phyloP scores from a whole-genome alignment of 1,140 invertebrate species.

The Samia ricini region DNA sequence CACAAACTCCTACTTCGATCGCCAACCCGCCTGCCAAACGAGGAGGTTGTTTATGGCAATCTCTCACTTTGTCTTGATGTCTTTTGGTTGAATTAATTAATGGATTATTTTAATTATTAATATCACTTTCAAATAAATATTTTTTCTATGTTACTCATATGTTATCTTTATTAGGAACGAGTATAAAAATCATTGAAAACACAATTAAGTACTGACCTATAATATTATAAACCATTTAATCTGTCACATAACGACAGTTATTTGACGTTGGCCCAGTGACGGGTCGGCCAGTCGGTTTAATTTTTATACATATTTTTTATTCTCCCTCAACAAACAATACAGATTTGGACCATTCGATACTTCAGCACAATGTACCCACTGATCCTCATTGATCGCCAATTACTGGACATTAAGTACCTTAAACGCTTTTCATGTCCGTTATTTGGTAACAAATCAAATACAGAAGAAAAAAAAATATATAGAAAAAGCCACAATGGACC shows the following conservation, averaged over 20 bases:
- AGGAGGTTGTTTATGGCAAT: too few relatives aligned
- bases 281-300: slow-evolving; percentile 44
- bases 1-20: too few relatives aligned
- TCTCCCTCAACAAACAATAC: slow-evolving; percentile 56
- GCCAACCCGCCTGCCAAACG: too few relatives aligned
- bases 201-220: neutral
- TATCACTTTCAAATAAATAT: too few relatives aligned
- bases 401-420: slow-evolving; percentile 77
- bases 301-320: slow-evolving; percentile 58
- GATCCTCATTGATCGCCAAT: slow-evolving; percentile 77
- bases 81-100: too few relatives aligned
- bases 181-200: neutral
- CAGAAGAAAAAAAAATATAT: slow-evolving; percentile 45
- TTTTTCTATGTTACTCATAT: too few relatives aligned
- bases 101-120: too few relatives aligned
- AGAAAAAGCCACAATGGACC: slow-evolving; percentile 61
- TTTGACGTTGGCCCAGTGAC: slow-evolving; percentile 55
- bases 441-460: slow-evolving; percentile 76
- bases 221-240: slow-evolving; percentile 24
- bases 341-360: slow-evolving; percentile 49
- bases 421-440: slow-evolving; percentile 70
- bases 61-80: too few relatives aligned
- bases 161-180: too few relatives aligned
- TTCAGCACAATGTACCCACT: slow-evolving; percentile 75
- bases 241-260: slow-evolving; percentile 54